phyloP scores from a whole-genome alignment of 2,797 vertebrate species.

The Epinephelus malabaricus region DNA sequence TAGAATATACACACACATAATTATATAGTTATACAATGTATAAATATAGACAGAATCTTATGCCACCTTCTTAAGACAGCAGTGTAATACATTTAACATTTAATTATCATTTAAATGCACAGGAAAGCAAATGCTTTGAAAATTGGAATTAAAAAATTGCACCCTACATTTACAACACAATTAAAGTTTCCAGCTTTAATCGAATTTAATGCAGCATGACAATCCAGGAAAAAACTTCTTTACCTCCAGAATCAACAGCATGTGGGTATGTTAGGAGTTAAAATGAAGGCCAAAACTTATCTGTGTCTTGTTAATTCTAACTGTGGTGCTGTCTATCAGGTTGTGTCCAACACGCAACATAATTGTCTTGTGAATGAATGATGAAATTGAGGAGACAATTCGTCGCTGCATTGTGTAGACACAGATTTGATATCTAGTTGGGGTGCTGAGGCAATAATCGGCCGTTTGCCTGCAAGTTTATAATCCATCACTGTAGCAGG shows the following conservation, averaged over 20 bases:
- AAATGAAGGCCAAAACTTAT: constrained; percentile 14
- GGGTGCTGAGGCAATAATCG: constrained; percentile 16
- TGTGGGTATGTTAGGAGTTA: not conserved
- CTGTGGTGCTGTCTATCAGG: not conserved
- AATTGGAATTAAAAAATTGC: constrained; percentile 37
- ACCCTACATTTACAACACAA: constrained; percentile 21
- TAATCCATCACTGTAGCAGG: constrained; percentile 31
- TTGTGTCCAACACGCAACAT: constrained; percentile 3
- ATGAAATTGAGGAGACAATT: constrained; percentile 9
- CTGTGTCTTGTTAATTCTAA: constrained; percentile 18
- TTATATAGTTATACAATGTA: not conserved
- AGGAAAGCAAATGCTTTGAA: constrained; percentile 28
- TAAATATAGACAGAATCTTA: constrained; percentile 7
- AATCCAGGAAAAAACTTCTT: constrained; percentile 28
- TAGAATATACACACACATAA: not conserved
- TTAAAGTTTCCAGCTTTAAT: constrained; percentile 43
- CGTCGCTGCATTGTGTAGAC: not conserved
- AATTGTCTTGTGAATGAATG: constrained; percentile 2
- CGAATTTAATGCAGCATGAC: constrained; percentile 4
- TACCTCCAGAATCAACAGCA: constrained; percentile 34
- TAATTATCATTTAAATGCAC: constrained; percentile 26
- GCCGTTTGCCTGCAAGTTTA: constrained; percentile 28
- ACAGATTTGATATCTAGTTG: constrained; percentile 6
- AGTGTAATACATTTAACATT: constrained; percentile 9
- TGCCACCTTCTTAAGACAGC: not conserved